Evolutionary conservation across 2,888 invertebrate genomes (phyloP).

Genomic region (Dastarcus helophoroides): DNA sequence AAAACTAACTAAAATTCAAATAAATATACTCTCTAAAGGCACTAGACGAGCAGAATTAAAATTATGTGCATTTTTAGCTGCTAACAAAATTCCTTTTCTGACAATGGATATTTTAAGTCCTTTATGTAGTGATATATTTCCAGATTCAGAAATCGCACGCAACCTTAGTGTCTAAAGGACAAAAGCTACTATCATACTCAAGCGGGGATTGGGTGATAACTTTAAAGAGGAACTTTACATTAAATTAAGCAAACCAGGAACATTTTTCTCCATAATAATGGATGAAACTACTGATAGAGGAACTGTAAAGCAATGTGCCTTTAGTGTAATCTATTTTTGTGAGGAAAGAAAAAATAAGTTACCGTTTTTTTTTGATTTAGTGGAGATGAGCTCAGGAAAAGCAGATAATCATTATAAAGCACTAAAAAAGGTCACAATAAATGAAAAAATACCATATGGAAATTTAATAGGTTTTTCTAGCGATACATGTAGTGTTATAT

Average conservation of each 20-base stretch:
- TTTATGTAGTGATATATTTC: conserved; percentile 10
- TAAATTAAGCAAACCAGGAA: conserved; percentile 1
- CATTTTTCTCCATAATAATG: conserved; percentile 7
- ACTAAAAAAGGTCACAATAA: conserved; percentile 10
- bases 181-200: conserved; percentile 5
- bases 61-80: conserved; percentile 11
- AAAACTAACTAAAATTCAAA: too few species aligned
- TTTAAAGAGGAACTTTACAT: conserved; percentile 1
- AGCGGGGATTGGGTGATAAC: conserved; percentile 2
- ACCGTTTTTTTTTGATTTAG: conserved; percentile 18
- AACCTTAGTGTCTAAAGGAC: conserved; percentile 5
- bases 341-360: conserved; percentile 1
- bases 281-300: conserved; percentile 12
- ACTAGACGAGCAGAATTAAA: conserved; percentile 9
- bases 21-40: too few species aligned
- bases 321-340: conserved; percentile 10
- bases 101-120: conserved; percentile 13
- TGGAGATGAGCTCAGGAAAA: conserved; percentile 14
- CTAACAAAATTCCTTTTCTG: conserved; percentile 12
- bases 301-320: conserved; percentile 13
- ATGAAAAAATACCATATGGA: conserved; percentile 14
- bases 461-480: conserved; percentile 22
- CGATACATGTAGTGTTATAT: conserved; percentile 26
- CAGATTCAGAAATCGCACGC: conserved; percentile 10
- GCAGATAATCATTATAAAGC: conserved; percentile 12